Evolutionary conservation across 2,888 invertebrate species (phyloP).

Genomic region (Tetragonisca angustula): DNA sequence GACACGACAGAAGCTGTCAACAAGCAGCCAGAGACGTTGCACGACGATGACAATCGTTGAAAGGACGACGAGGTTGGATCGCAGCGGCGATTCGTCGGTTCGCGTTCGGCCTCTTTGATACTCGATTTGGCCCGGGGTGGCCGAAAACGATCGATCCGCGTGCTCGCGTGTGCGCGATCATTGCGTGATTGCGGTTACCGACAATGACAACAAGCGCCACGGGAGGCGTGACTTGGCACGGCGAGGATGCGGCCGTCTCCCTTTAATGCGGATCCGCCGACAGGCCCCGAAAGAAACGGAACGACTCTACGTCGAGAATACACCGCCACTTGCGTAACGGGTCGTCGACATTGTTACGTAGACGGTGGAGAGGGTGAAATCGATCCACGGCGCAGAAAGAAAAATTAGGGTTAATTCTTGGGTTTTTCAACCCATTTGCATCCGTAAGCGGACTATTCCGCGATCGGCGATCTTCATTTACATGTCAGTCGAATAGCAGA

Average conservation of each 20-base stretch:
- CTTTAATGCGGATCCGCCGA: conserved; percentile 77
- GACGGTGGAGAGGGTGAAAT: neutral
- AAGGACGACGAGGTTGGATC: conserved; percentile 15
- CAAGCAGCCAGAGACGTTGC: neutral
- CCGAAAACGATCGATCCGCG: conserved; percentile 71
- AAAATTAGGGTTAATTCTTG: too few species aligned
- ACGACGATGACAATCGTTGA: neutral
- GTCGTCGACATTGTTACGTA: conserved; percentile 39
- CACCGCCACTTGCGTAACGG: conserved; percentile 41
- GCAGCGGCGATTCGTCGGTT: conserved; percentile 56
- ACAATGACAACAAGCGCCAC: conserved; percentile 83
- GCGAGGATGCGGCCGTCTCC: conserved; percentile 48
- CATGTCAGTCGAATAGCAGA: too few species aligned
- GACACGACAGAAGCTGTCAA: conserved; percentile 13
- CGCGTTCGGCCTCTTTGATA: conserved; percentile 73
- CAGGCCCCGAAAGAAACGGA: conserved; percentile 70
- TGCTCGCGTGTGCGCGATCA: conserved; percentile 71
- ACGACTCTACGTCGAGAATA: conserved; percentile 35
- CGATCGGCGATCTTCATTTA: too few species aligned
- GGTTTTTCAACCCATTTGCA: too few species aligned
- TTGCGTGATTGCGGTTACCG: conserved; percentile 75
- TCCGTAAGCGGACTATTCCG: too few species aligned
- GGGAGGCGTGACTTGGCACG: conserved; percentile 82
- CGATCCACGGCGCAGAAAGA: neutral
- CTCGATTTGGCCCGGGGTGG: conserved; percentile 51